Base-by-base conservation (phyloP, 2,113 vertebrate species). In the Malaclemys terrapin region DNA sequence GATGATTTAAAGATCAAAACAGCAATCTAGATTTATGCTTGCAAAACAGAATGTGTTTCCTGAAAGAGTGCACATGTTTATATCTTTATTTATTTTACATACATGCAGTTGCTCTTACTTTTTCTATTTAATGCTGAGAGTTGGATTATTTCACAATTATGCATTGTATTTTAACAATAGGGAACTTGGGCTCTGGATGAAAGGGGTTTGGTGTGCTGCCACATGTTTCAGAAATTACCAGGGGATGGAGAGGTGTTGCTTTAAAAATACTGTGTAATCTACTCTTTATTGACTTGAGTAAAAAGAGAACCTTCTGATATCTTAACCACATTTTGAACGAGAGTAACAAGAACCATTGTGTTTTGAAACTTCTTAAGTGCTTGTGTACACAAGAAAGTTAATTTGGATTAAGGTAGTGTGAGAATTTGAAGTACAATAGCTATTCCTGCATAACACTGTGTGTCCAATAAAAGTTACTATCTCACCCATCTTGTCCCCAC, bases 61-160 rank as follows among this genome's bases (percentile, higher is more conserved):
- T 47, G 14, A 35, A 38, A 72, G 65, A 38, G 8, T 72, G 17
- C 17, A 38, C 4, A 54, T 81, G 31, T 81, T 17, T n/a, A 2
- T 52, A 57, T 56, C 22, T 8, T 53, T 59, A 20, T 38, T 10
- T 38, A 24, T 1, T 1, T 50, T 82, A 45, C 65, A 16, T 56
- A 35, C 8, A n/a, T 50, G 25, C 8, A 45, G 1, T 20, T 35
- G 31, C 42, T 42, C 47, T 62, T 2, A 0, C 2, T 29, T n/a
- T 1, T 7, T 29, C 2, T 24, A 31, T 83, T 69, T 62, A 35
- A 3, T n/a, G 81, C 72, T 69, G 16, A 69, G n/a, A 87, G 78
- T 72, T 72, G 65, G 65, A n/a, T 45, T 38, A 72, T 8, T 78
- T 78, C 4, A 47, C 24, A 78, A 16, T 47, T 78, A 47, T 78